A percentile compares a stretch with the other conserved stretches of the same genome.
phyloP scores from a whole-genome alignment of 1,140 invertebrate species.

The Acromyrmex heyeri region DNA sequence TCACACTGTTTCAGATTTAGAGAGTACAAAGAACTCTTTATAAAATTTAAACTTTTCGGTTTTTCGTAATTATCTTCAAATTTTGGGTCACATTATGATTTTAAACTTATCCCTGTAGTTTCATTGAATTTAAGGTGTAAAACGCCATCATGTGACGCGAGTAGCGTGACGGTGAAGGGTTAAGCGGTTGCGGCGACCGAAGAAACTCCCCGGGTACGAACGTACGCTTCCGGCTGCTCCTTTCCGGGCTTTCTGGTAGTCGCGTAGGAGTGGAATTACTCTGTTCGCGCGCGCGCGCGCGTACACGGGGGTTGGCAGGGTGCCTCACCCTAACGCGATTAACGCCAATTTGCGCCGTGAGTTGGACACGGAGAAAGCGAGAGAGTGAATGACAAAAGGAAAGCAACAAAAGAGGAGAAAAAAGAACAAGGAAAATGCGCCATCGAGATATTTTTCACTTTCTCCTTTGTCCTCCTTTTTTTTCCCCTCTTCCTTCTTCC shows the following conservation, averaged over 20 bases:
- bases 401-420: background rate
- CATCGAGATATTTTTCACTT: slow-evolving; percentile 4
- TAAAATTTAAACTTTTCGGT: background rate
- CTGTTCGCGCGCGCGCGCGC: background rate
- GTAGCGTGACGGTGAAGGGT: slow-evolving; percentile 38
- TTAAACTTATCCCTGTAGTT: background rate
- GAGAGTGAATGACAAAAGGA: slow-evolving; percentile 13
- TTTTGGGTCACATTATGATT: background rate
- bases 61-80: background rate
- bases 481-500: background rate
- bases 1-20: no score
- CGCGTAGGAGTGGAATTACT: slow-evolving; percentile 62
- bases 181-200: slow-evolving; percentile 42
- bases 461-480: background rate
- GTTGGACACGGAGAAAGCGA: slow-evolving; percentile 14
- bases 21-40: no score
- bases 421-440: background rate
- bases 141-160: background rate
- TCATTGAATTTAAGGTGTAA: slow-evolving; percentile 22
- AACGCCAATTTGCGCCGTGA: slow-evolving; percentile 60
- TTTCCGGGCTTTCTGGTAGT: slow-evolving; percentile 56
- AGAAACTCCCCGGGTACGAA: slow-evolving; percentile 39
- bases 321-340: slow-evolving; percentile 66
- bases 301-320: slow-evolving; percentile 28
- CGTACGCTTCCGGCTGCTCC: slow-evolving; percentile 55